These are phyloP conservation scores for Alviniconcha strummeri DNA, from an alignment of 2,888 invertebrate genomes.

Conservation along the genomic window DNA sequence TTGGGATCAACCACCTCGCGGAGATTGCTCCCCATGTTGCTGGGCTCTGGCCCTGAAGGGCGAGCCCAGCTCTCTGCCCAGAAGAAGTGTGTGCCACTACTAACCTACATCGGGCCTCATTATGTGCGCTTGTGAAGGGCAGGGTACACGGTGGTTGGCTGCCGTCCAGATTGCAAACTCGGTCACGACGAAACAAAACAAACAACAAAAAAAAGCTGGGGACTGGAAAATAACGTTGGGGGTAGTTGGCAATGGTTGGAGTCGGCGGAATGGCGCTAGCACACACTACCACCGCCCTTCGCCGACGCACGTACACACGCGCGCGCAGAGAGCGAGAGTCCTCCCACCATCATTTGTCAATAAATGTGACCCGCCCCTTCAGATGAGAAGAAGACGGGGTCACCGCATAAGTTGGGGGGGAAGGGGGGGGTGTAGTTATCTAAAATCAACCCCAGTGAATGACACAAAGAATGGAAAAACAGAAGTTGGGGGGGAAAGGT, in stretches of 20 bases:
- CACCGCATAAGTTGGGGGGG: too few species aligned
- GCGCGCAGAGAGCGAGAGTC: background rate
- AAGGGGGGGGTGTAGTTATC: too few species aligned
- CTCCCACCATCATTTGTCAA: too few species aligned
- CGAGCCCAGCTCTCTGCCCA: conserved; percentile 17
- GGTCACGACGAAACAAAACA: conserved; percentile 7
- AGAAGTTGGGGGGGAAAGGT: too few species aligned
- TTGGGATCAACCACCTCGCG: too few species aligned
- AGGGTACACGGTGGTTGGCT: conserved; percentile 21
- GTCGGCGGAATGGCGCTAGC: too few species aligned
- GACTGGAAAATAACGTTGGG: background rate
- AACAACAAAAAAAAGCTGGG: background rate
- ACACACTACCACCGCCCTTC: background rate
- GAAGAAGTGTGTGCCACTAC: conserved; percentile 20
- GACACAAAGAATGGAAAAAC: too few species aligned
- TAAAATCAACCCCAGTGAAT: too few species aligned
- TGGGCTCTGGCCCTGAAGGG: conserved; percentile 6
- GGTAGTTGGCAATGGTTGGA: too few species aligned
- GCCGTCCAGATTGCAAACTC: conserved; percentile 23
- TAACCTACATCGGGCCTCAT: conserved; percentile 32
- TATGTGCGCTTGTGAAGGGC: conserved; percentile 25
- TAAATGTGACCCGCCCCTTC: too few species aligned
- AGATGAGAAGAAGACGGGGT: too few species aligned
- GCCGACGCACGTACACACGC: background rate
- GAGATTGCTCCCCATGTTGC: too few species aligned